These are phyloP conservation scores for Pseudochromis fuscus DNA, from an alignment of 2,797 vertebrate species.

Conservation along the genomic window DNA sequence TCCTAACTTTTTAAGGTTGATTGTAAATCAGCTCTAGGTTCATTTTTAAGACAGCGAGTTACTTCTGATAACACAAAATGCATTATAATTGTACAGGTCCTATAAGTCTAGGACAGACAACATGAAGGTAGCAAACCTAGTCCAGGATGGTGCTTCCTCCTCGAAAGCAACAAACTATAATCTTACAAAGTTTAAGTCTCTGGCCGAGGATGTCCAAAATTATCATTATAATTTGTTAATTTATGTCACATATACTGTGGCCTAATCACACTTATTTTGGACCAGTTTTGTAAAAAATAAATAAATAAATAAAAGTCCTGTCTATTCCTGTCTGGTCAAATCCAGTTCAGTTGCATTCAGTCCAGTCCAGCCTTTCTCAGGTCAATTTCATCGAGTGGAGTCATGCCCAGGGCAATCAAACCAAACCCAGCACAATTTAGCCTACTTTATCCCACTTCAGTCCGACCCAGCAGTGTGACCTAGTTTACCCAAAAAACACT, in stretches of 20 bases:
- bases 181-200: too few species aligned
- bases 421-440: conserved; percentile 14
- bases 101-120: neutral
- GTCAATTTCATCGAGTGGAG: conserved; percentile 36
- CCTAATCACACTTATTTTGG: neutral
- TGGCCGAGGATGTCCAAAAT: too few species aligned
- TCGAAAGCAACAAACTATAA: neutral
- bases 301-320: too few species aligned
- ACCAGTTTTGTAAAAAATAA: neutral
- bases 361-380: conserved; percentile 20
- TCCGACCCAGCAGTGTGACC: conserved; percentile 27
- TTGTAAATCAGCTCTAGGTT: neutral
- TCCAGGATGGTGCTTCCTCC: neutral
- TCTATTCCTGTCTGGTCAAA: neutral
- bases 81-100: neutral
- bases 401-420: conserved; percentile 25
- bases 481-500: conserved; percentile 22
- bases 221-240: too few species aligned
- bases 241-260: neutral
- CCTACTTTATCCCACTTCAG: conserved; percentile 28
- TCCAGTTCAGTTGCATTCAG: conserved; percentile 13
- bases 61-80: neutral
- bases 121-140: neutral
- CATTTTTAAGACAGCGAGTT: neutral
- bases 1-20: neutral